Conservation (phyloP, 2,888 invertebrate genomes). For the Unio pictorum region DNA sequence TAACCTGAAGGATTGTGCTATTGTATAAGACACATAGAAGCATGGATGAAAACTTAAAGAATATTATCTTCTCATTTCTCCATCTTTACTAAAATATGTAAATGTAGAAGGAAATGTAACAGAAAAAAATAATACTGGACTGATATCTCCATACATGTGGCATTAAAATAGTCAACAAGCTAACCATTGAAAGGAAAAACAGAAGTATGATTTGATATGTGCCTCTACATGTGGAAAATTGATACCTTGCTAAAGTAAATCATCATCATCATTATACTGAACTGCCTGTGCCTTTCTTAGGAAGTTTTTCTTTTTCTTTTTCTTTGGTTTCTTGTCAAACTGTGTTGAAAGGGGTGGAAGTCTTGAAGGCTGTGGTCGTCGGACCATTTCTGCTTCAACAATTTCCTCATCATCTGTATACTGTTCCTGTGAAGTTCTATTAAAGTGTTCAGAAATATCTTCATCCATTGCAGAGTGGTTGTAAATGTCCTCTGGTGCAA, state of each 20-base stretch:
- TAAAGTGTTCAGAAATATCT: conserved; percentile 13
- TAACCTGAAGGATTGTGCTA: no score
- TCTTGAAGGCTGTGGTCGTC: conserved; percentile 10
- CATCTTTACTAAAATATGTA: no score
- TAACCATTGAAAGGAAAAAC: no score
- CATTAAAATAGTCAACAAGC: no score
- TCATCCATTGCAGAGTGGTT: neutral
- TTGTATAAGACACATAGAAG: no score
- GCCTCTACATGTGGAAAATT: no score
- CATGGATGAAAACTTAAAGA: no score
- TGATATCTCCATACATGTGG: no score
- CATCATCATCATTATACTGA: conserved; percentile 16
- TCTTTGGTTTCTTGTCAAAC: conserved; percentile 11
- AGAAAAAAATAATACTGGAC: no score
- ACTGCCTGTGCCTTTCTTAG: conserved; percentile 37
- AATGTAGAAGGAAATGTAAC: no score
- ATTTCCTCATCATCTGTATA: conserved; percentile 29
- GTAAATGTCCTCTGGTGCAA: neutral
- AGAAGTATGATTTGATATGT: no score
- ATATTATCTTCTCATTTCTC: no score
- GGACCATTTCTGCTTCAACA: conserved; percentile 13
- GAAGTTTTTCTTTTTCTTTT: conserved; percentile 49
- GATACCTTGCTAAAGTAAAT: neutral
- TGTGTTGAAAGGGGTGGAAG: conserved; percentile 28
- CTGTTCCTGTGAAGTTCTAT: conserved; percentile 22